A percentile compares a stretch with the other conserved stretches of the same genome.
Conservation (phyloP, 2,888 invertebrate species). For the Scaeva pyrastri region DNA sequence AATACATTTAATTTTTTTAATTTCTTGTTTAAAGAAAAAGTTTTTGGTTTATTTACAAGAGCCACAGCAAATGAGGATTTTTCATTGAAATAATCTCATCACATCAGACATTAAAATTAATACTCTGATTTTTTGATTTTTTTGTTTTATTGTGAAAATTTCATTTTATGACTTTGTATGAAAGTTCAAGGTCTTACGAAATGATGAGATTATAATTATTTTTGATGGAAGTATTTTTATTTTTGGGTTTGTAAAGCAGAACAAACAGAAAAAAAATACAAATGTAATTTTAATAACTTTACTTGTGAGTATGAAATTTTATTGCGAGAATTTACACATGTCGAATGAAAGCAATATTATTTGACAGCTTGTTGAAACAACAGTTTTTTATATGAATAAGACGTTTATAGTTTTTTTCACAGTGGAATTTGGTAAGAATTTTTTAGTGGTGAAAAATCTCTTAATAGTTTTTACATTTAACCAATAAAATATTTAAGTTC, state of each 20-base stretch:
- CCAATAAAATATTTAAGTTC: no score
- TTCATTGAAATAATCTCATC: slow-evolving; percentile 46
- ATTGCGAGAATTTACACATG: neutral
- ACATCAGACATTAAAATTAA: slow-evolving; percentile 2
- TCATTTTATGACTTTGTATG: slow-evolving; percentile 30
- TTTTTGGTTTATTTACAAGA: slow-evolving; percentile 41
- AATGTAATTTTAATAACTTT: neutral
- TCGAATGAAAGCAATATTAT: neutral
- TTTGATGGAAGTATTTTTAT: slow-evolving; percentile 11
- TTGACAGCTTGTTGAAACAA: slow-evolving; percentile 11
- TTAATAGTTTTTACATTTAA: no score
- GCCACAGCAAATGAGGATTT: slow-evolving; percentile 29
- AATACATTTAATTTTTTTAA: no score
- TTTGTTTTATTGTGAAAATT: slow-evolving; percentile 36
- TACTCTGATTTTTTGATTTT: neutral
- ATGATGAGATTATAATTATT: slow-evolving; percentile 28
- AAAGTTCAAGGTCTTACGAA: slow-evolving; percentile 54
- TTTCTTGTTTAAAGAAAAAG: slow-evolving; percentile 21
- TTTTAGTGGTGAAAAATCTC: no score
- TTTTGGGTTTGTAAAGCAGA: neutral
- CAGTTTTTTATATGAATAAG: no score
- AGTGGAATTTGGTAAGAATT: neutral
- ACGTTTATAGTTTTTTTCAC: neutral
- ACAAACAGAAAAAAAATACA: neutral
- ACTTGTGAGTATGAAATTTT: neutral